These are phyloP conservation scores for Rhopalosiphum nymphaeae DNA, from an alignment of 2,888 invertebrate genomes.

Conservation along the genomic window DNA sequence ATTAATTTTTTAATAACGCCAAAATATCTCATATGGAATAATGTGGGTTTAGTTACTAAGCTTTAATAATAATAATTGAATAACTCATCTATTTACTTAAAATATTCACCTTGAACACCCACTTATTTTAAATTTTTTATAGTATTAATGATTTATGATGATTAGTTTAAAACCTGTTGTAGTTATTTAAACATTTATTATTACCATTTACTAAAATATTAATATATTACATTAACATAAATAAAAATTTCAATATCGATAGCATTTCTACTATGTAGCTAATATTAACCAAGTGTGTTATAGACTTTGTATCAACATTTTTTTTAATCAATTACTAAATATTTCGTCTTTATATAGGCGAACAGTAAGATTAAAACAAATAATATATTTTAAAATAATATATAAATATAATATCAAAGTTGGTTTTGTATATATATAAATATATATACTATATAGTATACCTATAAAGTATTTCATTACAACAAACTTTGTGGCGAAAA, in stretches of 20 bases:
- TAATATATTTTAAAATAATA: neutral
- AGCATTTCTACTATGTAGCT: neutral
- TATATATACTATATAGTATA: too few species aligned
- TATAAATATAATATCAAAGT: neutral
- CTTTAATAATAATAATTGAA: neutral
- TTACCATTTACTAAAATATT: neutral
- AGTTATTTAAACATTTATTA: neutral
- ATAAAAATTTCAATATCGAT: neutral
- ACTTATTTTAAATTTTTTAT: neutral
- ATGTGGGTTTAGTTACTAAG: neutral
- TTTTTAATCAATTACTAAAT: neutral
- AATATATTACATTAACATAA: neutral
- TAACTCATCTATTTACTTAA: neutral
- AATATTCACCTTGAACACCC: neutral
- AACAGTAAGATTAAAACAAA: neutral
- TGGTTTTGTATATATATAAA: neutral
- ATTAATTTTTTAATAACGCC: neutral
- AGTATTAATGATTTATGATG: slow-evolving; percentile 21
- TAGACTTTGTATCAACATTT: neutral
- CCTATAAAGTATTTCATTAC: neutral
- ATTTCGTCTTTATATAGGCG: neutral
- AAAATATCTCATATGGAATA: neutral
- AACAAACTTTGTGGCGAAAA: neutral
- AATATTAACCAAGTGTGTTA: neutral
- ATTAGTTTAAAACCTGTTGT: neutral